Base-by-base conservation (phyloP, 2,797 vertebrate species). In the Paramormyrops hopkinsi region DNA sequence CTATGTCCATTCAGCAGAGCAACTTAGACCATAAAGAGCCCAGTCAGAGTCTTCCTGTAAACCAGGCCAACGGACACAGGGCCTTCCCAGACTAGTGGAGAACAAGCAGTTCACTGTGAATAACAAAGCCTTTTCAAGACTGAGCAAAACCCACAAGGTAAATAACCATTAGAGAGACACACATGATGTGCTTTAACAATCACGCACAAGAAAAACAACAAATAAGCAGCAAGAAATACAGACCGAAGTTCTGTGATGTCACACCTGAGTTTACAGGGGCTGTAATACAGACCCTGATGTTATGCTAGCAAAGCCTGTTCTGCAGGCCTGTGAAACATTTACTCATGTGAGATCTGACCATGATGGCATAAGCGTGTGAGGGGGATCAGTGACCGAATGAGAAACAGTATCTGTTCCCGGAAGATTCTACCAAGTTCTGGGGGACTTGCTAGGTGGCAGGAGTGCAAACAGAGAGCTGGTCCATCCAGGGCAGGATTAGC, bases 401-500 rank as follows among this genome's bases (percentile, higher is more conserved):
- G 25, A 33, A 69, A 14, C 62, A 69, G 62, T 11, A 69, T 69
- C 62, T 69, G 62, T 33, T 69, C 33, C 62, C 62, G 4, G 62
- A 33, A 4, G 25, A 33, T 14, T 69, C 62, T 5, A 14, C 25
- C 3, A 88, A 92, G 91, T 91, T 90, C 90, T 73, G 89, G 90
- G 90, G 90, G 93, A 91, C 50, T 25, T 37, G 83, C 88, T 90
- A 91, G 89, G 90, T 88, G 85, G 91, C 90, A 90, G 88, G 91
- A 88, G 62, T 69, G 59, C 51, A 19, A 73, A 87, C 44, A 41
- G 29, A 56, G 59, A 65, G 5, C 44, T 50, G 79, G 3, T 14
- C 29, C 25, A 12, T 69, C 65, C 29, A 14, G 65, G 11, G 11
- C 65, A 33, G 65, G 65, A 14, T 29, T 4, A 14, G 65, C 65